These are phyloP conservation scores for Heliothis virescens DNA, from an alignment of 1,140 invertebrate genomes.

Conservation along the genomic window DNA sequence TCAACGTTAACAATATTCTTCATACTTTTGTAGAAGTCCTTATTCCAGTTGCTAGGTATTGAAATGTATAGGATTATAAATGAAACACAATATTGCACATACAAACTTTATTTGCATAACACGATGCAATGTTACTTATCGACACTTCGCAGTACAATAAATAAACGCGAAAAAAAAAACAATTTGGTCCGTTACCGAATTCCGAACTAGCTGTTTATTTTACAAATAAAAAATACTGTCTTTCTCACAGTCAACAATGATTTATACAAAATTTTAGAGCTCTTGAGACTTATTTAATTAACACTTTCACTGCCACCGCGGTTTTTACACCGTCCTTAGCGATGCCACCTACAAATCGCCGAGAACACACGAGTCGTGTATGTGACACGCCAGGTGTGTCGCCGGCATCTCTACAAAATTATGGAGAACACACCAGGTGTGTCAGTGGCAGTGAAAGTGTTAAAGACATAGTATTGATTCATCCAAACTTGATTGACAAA, in stretches of 20 bases:
- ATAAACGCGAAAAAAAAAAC: slow-evolving; percentile 63
- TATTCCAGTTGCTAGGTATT: too few species aligned
- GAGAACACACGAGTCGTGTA: too few species aligned
- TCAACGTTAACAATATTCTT: too few species aligned
- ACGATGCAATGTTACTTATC: slow-evolving; percentile 54
- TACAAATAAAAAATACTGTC: slow-evolving; percentile 33
- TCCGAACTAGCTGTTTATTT: slow-evolving; percentile 36
- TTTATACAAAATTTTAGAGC: slow-evolving; percentile 36
- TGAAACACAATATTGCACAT: slow-evolving; percentile 61
- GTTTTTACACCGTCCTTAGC: too few species aligned
- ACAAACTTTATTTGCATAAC: slow-evolving; percentile 76
- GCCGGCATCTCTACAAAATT: too few species aligned
- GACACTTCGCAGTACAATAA: slow-evolving; percentile 50
- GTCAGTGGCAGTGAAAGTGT: too few species aligned
- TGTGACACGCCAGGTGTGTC: too few species aligned
- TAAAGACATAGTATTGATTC: too few species aligned
- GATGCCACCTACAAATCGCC: too few species aligned
- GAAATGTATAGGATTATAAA: slow-evolving; percentile 27
- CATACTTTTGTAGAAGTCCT: too few species aligned
- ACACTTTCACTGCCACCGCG: too few species aligned
- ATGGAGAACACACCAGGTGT: too few species aligned
- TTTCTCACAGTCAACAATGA: slow-evolving; percentile 35
- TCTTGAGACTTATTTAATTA: background rate
- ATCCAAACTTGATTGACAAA: background rate
- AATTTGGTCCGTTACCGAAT: slow-evolving; percentile 56